Evolutionary conservation across 2,888 invertebrate genomes (phyloP).

Genomic region (Drosophila fulvimacula): DNA sequence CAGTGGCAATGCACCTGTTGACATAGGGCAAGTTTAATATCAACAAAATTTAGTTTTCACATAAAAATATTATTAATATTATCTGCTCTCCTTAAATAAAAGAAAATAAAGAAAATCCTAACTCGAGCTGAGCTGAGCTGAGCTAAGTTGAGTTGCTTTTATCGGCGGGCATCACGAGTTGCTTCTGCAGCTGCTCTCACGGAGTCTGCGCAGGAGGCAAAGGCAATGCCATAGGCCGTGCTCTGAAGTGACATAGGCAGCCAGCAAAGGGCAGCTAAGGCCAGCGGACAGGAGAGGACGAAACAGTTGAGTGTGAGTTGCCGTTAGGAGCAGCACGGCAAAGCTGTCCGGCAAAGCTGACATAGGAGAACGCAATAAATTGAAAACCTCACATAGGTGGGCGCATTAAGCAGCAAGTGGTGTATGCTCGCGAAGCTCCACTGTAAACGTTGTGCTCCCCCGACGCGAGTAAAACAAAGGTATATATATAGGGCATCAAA

Average conservation of each 20-base stretch:
- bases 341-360: constrained; percentile 37
- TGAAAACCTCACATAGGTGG: constrained; percentile 34
- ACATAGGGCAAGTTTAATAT: neutral
- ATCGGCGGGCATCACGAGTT: constrained; percentile 5
- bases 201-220: constrained; percentile 49
- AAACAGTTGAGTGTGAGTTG: constrained; percentile 70
- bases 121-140: neutral
- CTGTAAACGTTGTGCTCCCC: constrained; percentile 26
- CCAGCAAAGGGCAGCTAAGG: constrained; percentile 36
- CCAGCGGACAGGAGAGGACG: constrained; percentile 21
- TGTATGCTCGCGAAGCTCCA: constrained; percentile 43
- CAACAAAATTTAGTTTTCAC: too few relatives aligned
- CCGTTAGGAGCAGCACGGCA: constrained; percentile 64
- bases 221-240: constrained; percentile 32
- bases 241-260: constrained; percentile 26
- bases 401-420: constrained; percentile 47
- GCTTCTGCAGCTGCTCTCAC: constrained; percentile 15
- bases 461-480: constrained; percentile 35
- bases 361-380: constrained; percentile 29
- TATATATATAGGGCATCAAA: constrained; percentile 11
- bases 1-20: neutral
- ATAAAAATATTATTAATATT: neutral
- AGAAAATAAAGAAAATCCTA: neutral
- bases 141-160: constrained; percentile 1
- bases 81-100: neutral